Conservation (phyloP, 53 echinoderm and acorn worm genomes). For the Antedon mediterranea region DNA sequence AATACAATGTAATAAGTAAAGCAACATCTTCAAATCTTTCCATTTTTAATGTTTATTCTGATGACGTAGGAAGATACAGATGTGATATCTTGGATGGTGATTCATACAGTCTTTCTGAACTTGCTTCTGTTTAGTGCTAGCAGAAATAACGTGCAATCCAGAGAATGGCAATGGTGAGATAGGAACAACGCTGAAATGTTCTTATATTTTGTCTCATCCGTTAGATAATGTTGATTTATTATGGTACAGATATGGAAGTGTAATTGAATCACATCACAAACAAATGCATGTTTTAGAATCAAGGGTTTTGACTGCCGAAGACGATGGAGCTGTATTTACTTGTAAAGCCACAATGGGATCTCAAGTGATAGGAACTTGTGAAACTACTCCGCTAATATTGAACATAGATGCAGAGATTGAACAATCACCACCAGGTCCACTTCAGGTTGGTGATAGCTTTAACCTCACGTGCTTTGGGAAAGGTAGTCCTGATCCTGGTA, state of each 20-base stretch:
- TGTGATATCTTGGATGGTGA: no score
- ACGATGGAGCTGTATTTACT: no score
- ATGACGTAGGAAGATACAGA: no score
- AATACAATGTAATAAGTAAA: background rate
- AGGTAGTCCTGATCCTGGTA: no score
- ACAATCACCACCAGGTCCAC: background rate
- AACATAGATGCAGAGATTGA: background rate
- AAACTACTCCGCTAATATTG: background rate
- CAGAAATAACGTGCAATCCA: background rate
- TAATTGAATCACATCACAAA: background rate
- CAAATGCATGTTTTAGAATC: no score
- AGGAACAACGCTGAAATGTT: background rate
- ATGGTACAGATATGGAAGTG: background rate
- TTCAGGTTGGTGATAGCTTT: background rate
- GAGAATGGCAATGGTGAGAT: background rate
- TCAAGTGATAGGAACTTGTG: background rate
- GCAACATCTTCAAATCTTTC: background rate
- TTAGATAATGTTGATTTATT: no score
- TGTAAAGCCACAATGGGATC: no score
- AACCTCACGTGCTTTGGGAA: no score
- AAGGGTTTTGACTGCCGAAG: no score
- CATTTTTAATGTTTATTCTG: no score
- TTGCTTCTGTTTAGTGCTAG: no score
- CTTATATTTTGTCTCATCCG: no score
- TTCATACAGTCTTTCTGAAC: background rate